These are phyloP conservation scores for Pseudotriccus pelzelni DNA, from an alignment of 2,797 vertebrate genomes.

Conservation along the genomic window DNA sequence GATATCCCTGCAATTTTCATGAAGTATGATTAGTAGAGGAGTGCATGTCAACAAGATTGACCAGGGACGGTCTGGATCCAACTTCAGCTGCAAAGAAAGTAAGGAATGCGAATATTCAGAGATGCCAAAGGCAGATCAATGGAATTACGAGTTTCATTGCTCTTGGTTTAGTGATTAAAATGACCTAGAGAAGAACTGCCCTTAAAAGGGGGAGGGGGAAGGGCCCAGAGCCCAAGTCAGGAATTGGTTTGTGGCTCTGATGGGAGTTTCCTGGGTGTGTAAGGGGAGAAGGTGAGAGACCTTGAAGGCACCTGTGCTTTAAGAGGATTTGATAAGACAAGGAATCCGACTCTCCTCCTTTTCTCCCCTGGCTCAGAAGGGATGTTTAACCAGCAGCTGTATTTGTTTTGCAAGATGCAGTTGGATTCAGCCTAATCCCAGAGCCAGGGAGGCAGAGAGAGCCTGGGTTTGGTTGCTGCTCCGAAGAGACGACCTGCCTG, in stretches of 20 bases:
- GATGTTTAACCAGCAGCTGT: conserved; percentile 40
- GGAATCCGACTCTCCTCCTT: not conserved
- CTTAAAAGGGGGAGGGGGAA: not conserved
- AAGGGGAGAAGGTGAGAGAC: not conserved
- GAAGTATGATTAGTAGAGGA: not conserved
- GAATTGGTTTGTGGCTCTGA: not conserved
- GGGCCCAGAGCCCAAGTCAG: not conserved
- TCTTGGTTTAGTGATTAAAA: conserved; percentile 24
- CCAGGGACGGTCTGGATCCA: conserved; percentile 9
- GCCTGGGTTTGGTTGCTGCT: conserved; percentile 11
- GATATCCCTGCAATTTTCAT: conserved; percentile 7
- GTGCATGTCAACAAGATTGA: conserved; percentile 4
- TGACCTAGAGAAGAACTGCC: not conserved
- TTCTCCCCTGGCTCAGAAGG: not conserved
- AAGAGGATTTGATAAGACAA: conserved; percentile 12
- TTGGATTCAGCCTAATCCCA: conserved; percentile 49
- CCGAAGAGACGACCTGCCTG: not conserved
- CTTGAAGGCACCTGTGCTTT: not conserved
- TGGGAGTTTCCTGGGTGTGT: not conserved
- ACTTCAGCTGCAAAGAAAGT: not conserved
- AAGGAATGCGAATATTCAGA: not conserved
- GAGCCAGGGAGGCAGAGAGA: not conserved
- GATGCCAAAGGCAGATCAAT: not conserved
- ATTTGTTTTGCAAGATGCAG: conserved; percentile 56
- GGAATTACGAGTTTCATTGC: not conserved